Percentiles rank a stretch among this genome's conserved stretches.
phyloP scores from a whole-genome alignment of 2,888 invertebrate genomes.

The Mesochorus sp. region DNA sequence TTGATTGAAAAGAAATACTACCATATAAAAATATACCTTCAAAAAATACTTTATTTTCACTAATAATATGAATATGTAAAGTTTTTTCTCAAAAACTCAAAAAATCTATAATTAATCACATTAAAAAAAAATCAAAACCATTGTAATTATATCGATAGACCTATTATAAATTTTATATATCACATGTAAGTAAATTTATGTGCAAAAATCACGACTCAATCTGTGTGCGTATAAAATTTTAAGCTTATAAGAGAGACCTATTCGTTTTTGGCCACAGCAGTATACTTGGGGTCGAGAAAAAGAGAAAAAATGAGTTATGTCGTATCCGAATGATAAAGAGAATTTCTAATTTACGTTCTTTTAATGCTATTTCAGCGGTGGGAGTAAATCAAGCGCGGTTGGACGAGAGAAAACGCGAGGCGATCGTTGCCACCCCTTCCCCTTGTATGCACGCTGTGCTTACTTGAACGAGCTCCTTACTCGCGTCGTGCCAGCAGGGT shows the following conservation, averaged over 20 bases:
- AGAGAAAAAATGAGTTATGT: background rate
- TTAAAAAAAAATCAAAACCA: background rate
- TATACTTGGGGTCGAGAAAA: background rate
- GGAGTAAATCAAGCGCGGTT: conserved; percentile 54
- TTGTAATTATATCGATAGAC: too few species aligned
- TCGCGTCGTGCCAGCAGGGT: conserved; percentile 42
- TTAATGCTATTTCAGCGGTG: conserved; percentile 64
- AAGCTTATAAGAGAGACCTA: background rate
- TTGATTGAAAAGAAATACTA: too few species aligned
- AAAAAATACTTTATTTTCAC: too few species aligned
- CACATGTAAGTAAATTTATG: background rate
- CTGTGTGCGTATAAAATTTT: background rate
- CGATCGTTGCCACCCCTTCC: conserved; percentile 43
- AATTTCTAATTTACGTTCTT: conserved; percentile 62
- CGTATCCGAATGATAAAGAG: conserved; percentile 58
- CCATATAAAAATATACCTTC: too few species aligned
- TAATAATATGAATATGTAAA: too few species aligned
- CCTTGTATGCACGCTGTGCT: conserved; percentile 1
- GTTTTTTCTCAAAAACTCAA: too few species aligned
- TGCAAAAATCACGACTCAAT: conserved; percentile 12
- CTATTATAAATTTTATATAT: too few species aligned
- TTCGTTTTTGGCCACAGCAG: conserved; percentile 29
- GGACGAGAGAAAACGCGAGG: conserved; percentile 30
- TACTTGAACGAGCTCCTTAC: conserved; percentile 25
- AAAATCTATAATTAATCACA: background rate